These are phyloP conservation scores for Corbicula japonica DNA, from an alignment of 2,888 invertebrate genomes.

Conservation along the genomic window DNA sequence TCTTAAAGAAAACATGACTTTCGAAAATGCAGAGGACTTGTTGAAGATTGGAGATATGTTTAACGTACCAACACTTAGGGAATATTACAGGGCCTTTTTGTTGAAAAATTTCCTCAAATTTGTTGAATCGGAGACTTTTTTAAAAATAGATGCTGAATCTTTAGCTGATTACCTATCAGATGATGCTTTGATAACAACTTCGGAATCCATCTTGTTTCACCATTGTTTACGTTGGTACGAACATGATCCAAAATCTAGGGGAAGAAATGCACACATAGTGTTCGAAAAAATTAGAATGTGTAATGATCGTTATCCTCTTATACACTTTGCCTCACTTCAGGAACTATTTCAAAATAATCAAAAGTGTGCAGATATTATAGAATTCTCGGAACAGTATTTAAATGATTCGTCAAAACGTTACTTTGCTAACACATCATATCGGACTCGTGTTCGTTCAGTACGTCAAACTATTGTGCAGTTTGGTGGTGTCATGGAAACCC, in stretches of 20 bases:
- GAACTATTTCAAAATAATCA: conserved; percentile 65
- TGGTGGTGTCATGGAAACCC: conserved; percentile 65
- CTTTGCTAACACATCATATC: conserved; percentile 41
- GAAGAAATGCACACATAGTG: conserved; percentile 59
- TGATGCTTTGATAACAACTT: conserved; percentile 68
- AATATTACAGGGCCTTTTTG: conserved; percentile 69
- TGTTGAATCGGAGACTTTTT: conserved; percentile 69
- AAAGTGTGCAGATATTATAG: conserved; percentile 58
- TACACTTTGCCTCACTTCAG: conserved; percentile 50
- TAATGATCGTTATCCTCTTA: conserved; percentile 60
- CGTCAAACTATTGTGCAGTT: conserved; percentile 65
- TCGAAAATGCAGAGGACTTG: conserved; percentile 70
- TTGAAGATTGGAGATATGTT: conserved; percentile 70
- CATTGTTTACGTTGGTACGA: conserved; percentile 69
- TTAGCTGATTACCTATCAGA: conserved; percentile 68
- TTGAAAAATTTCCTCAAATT: conserved; percentile 68
- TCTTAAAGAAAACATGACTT: conserved; percentile 68
- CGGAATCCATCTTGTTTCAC: conserved; percentile 66
- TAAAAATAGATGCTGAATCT: conserved; percentile 65
- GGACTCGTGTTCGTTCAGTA: conserved; percentile 64
- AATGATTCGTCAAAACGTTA: conserved; percentile 63
- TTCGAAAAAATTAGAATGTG: conserved; percentile 67
- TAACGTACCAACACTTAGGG: conserved; percentile 62
- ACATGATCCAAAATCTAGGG: conserved; percentile 60
- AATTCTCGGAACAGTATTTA: conserved; percentile 61